A percentile compares a stretch with the other conserved stretches of the same genome.
Evolutionary conservation across 2,797 vertebrate genomes (phyloP).

Genomic region (Brachyrhaphis roseni): DNA sequence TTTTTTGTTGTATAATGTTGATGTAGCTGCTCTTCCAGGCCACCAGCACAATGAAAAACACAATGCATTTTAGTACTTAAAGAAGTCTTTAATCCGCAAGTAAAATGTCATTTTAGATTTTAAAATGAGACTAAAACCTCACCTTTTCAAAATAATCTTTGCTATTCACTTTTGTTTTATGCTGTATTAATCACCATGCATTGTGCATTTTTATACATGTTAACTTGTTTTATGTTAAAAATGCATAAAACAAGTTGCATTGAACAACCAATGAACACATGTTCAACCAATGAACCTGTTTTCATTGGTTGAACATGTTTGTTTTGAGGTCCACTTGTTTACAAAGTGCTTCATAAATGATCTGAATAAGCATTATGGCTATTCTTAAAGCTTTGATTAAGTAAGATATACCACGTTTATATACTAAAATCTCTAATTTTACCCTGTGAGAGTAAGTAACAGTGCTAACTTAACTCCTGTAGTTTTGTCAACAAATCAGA

Average conservation of each 20-base stretch:
- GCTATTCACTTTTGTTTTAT: not conserved
- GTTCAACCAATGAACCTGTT: too few relatives aligned
- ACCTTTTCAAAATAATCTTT: not conserved
- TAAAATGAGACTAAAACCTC: not conserved
- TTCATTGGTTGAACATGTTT: not conserved
- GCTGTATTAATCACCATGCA: not conserved
- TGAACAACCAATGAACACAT: too few relatives aligned
- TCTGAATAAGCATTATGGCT: conserved; percentile 1
- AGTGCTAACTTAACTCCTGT: conserved; percentile 40
- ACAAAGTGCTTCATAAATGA: not conserved
- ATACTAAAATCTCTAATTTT: not conserved
- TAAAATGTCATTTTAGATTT: not conserved
- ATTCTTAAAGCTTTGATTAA: conserved; percentile 24
- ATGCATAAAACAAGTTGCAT: too few relatives aligned
- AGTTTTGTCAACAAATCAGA: conserved; percentile 40
- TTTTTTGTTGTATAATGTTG: not conserved
- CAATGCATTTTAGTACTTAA: not conserved
- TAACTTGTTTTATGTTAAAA: not conserved
- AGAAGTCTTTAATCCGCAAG: not conserved
- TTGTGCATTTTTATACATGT: not conserved
- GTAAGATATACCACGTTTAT: conserved; percentile 5
- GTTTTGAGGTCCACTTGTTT: not conserved
- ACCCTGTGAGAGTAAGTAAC: conserved; percentile 28
- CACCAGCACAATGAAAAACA: not conserved
- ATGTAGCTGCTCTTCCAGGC: not conserved